Evolutionary conservation across 2,888 invertebrate species (phyloP).

Genomic region (Neoaliturus tenellus): DNA sequence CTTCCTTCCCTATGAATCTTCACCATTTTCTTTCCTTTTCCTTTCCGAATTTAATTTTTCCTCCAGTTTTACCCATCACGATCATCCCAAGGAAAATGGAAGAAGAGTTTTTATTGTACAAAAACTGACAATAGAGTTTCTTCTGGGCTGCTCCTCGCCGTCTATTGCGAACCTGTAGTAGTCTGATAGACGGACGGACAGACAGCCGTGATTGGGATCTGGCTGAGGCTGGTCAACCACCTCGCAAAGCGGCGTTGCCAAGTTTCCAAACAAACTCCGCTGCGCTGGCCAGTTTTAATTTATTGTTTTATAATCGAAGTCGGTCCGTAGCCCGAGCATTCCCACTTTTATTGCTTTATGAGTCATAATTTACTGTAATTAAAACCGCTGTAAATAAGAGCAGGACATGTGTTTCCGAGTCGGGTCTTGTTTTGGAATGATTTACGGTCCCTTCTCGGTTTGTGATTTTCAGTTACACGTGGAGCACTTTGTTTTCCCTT

Average conservation of each 20-base stretch:
- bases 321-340: not conserved
- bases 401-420: constrained; percentile 35
- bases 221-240: constrained; percentile 43
- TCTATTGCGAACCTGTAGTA: constrained; percentile 46
- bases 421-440: constrained; percentile 11
- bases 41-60: too few species aligned
- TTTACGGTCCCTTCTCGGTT: constrained; percentile 24
- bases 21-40: too few species aligned
- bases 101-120: too few species aligned
- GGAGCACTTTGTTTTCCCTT: not conserved
- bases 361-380: constrained; percentile 35
- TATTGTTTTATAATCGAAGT: constrained; percentile 45
- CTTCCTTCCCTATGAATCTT: too few species aligned
- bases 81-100: too few species aligned
- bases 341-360: constrained; percentile 36
- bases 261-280: constrained; percentile 53
- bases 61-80: too few species aligned
- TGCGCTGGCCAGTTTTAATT: constrained; percentile 33
- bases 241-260: constrained; percentile 46
- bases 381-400: constrained; percentile 38
- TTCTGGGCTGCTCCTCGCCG: constrained; percentile 46
- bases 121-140: constrained; percentile 42
- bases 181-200: too few species aligned
- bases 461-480: constrained; percentile 39
- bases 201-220: constrained; percentile 53